phyloP scores from a whole-genome alignment of 2,797 vertebrate genomes.

The Chelon auratus region DNA sequence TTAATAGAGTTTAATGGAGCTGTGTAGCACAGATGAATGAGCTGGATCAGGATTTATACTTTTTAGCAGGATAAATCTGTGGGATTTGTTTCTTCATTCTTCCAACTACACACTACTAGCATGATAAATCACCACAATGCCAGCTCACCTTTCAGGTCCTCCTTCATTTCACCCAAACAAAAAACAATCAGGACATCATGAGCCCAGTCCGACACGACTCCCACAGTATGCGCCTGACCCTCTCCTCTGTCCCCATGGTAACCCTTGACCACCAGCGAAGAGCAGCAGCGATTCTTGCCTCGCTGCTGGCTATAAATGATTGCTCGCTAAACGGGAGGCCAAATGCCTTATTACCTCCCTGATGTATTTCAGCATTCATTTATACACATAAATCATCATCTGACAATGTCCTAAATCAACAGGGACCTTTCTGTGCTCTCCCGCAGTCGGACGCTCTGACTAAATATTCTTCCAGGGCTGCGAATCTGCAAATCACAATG shows the following conservation, averaged over 20 bases:
- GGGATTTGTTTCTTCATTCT: neutral
- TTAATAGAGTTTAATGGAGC: neutral
- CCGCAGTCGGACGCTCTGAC: neutral
- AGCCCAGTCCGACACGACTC: slow-evolving; percentile 5
- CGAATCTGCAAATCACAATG: slow-evolving; percentile 35
- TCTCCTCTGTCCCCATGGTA: slow-evolving; percentile 52
- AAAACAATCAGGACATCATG: slow-evolving; percentile 16
- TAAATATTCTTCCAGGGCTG: slow-evolving; percentile 66
- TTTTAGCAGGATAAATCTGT: neutral
- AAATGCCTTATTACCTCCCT: slow-evolving; percentile 53
- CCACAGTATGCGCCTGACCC: slow-evolving; percentile 18
- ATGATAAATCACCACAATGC: slow-evolving; percentile 2
- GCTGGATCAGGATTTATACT: neutral
- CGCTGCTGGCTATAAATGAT: slow-evolving; percentile 34
- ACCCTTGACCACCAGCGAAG: slow-evolving; percentile 42
- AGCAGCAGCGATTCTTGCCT: neutral
- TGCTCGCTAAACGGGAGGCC: slow-evolving; percentile 41
- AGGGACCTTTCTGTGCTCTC: slow-evolving; percentile 18
- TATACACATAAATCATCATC: slow-evolving; percentile 58
- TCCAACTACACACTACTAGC: neutral
- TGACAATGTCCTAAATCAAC: slow-evolving; percentile 47
- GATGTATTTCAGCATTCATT: slow-evolving; percentile 57
- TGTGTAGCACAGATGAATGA: neutral
- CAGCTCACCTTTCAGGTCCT: slow-evolving; percentile 10
- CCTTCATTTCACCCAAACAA: slow-evolving; percentile 38